A percentile compares a stretch with the other conserved stretches of the same genome.
Conservation (phyloP, 2,113 vertebrate species). For the Dromas ardeola region DNA sequence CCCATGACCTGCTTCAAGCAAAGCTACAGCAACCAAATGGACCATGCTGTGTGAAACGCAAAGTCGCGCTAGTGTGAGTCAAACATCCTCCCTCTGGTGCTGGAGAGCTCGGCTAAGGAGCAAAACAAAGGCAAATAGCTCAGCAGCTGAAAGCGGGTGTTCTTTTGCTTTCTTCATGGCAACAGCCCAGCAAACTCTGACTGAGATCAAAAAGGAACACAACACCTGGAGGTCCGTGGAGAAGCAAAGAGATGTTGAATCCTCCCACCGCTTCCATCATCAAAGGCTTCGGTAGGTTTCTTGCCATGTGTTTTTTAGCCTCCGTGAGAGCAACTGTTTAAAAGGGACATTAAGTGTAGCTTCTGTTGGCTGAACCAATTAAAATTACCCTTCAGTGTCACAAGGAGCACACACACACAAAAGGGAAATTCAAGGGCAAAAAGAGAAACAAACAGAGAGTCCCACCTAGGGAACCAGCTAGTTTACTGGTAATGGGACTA, state of each 20-base stretch:
- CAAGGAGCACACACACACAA: neutral
- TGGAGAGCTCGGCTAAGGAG: neutral
- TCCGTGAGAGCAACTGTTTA: neutral
- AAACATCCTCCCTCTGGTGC: neutral
- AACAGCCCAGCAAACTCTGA: neutral
- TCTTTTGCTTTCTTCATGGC: neutral
- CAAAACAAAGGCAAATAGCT: neutral
- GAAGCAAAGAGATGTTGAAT: neutral
- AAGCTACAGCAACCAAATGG: neutral
- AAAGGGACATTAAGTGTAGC: neutral
- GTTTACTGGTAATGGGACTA: neutral
- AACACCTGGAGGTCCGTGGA: neutral
- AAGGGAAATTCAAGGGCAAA: neutral
- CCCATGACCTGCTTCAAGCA: constrained; percentile 3
- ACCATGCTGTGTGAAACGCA: neutral
- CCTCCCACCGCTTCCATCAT: neutral
- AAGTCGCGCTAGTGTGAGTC: neutral
- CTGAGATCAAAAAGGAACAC: neutral
- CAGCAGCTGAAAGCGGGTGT: neutral
- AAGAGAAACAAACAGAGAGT: neutral
- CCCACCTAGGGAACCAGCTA: neutral
- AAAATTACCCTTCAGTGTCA: neutral
- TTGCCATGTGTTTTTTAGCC: neutral
- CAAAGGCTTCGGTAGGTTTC: neutral
- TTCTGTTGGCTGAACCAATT: neutral